Base-by-base conservation (phyloP, 2,888 invertebrate species). In the Cosmorhoe ocellata region DNA sequence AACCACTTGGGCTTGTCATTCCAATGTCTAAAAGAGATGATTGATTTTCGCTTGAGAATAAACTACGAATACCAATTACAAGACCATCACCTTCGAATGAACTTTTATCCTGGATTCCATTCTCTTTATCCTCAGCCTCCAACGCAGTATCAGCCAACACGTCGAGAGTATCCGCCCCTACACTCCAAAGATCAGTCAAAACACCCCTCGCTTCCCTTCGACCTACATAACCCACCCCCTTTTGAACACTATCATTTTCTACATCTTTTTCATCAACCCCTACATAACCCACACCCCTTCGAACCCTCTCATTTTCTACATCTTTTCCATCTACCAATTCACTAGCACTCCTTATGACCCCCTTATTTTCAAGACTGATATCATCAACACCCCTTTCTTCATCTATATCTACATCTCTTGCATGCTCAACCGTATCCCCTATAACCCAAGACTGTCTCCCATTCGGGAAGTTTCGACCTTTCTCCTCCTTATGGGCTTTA, bases 371-470 rank as follows among this genome's bases (percentile, higher is more conserved):
- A 12, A 10, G 6, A 28, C 28, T 0, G 46, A 5, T 18, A 7
- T 24, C 50, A 10, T 31, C 22, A 5, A 10, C 13, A 14, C 1
- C 24, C 1, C 11, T 11, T 8, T 6, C 31, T 3, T 22, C 24
- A 2, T 11, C 44, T 6, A n/a, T 13, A 2, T 33, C 33, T 27
- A 13, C 38, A 8, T 18, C 30, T 7, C 3, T 14, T 12, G 32
- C 22, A 14, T 33, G 24, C 12, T 26, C 26, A 11, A 26, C 3
- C 24, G 6, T 5, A 24, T 1, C 31, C 10, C 84, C 88, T 0
- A 85, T 72, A 10, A 84, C 82, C 87, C 86, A 85, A 3, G 83
- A 74, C 28, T 87, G 86, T 0, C 80, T 69, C 10, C 67, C 74
- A n/a, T 61, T 69, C 2, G 71, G 65, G 50, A 80, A 81, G n/a